These are phyloP conservation scores for Simalia tracyae DNA, from an alignment of 2,797 vertebrate genomes.

Conservation along the genomic window DNA sequence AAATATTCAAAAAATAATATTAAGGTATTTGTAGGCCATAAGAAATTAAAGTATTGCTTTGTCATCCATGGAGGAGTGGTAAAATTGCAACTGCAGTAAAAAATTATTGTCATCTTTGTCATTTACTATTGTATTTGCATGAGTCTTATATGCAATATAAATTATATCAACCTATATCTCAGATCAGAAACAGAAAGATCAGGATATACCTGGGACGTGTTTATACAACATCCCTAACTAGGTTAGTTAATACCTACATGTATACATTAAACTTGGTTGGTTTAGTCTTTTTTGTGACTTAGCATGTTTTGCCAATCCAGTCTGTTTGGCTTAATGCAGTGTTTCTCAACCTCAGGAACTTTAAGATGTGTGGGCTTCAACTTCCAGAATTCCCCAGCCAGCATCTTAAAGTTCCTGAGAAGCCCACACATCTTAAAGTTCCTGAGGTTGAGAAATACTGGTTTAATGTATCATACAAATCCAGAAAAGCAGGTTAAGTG, in stretches of 20 bases:
- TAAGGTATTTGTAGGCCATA: background rate
- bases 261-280: background rate
- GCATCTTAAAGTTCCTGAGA: too few relatives aligned
- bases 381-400: too few relatives aligned
- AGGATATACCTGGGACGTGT: background rate
- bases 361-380: too few relatives aligned
- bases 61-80: background rate
- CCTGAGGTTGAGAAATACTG: too few relatives aligned
- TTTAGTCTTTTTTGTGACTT: background rate
- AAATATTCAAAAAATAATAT: background rate
- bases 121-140: background rate
- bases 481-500: background rate
- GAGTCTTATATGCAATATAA: background rate
- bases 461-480: background rate
- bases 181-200: background rate
- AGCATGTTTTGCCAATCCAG: background rate
- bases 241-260: background rate
- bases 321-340: background rate
- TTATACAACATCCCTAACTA: background rate
- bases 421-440: too few relatives aligned
- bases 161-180: background rate
- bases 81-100: background rate
- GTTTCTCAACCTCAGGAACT: too few relatives aligned
- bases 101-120: background rate
- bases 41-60: background rate